These are phyloP conservation scores for Periphyllus acericola DNA, from an alignment of 2,888 invertebrate genomes.

Conservation along the genomic window DNA sequence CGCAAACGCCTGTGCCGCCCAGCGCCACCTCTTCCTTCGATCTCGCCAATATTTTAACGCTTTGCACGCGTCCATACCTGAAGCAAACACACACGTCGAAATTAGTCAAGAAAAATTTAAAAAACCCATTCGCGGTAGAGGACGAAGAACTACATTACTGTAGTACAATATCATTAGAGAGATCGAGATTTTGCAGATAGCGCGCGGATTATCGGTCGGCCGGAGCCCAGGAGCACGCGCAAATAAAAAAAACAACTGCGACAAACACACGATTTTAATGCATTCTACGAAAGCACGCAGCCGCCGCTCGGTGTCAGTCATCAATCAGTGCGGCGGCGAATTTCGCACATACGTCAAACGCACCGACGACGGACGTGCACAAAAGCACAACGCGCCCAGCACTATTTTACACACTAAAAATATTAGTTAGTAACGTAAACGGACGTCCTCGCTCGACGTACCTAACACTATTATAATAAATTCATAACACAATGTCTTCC, in stretches of 20 bases:
- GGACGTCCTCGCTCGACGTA: too few species aligned
- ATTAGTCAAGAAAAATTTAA: neutral
- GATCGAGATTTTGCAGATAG: conserved; percentile 27
- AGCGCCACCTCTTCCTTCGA: conserved; percentile 69
- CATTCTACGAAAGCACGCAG: neutral
- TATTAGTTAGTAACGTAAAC: too few species aligned
- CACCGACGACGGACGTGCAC: neutral
- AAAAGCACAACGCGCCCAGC: neutral
- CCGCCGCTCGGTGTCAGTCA: conserved; percentile 22
- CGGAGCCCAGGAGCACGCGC: neutral
- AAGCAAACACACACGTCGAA: conserved; percentile 66
- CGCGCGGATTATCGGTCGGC: neutral
- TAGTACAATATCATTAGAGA: too few species aligned
- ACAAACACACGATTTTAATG: neutral
- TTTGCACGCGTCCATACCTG: conserved; percentile 98
- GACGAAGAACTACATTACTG: conserved; percentile 16
- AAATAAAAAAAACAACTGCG: conserved; percentile 1
- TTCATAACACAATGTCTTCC: too few species aligned
- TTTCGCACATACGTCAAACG: neutral
- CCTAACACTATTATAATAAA: too few species aligned
- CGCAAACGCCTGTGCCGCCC: conserved; percentile 78
- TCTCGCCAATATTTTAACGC: conserved; percentile 83
- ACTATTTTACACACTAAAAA: neutral
- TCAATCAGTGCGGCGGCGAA: neutral
- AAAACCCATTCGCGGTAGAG: neutral